Evolutionary conservation across 2,113 vertebrate genomes (phyloP), one percentile per base, ranked within the genome.

Genomic region (Ploceus nigricollis): DNA sequence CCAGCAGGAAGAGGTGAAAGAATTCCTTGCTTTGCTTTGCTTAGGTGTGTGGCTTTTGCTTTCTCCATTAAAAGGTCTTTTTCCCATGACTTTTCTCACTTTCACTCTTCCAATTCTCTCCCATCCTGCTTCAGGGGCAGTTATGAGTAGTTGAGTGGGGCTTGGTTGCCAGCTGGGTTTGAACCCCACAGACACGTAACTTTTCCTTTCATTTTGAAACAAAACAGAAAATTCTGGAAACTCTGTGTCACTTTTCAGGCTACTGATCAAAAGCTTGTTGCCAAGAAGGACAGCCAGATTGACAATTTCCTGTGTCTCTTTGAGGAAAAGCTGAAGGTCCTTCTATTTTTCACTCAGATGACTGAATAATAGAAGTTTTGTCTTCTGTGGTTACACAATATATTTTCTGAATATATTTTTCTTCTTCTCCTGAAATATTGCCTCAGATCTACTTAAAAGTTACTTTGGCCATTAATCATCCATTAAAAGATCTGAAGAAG

Each of bases 1-100:
- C 20, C 61, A 9, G 27, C 24, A 35, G 47, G n/a, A 61, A 42
- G 8, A 15, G 21, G 8, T 27, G 63, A 48, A 35, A 54, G 16
- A 54, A 47, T 31, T 60, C 39, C n/a, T 68, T 75, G 20, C 5
- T 68, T 68, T 68, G 11, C 30, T 61, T 61, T 47, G 9, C 9
- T n/a, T 69, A 14, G 6, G 8, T 35, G 24, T 6, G 14, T 0
- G 0, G 31, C 24, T 40, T 53, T 35, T 54, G 6, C 17, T 31
- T 69, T 40, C 17, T 35, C 15, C 42, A 23, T 24, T 25, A 40
- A 68, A 40, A 5, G 5, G 7, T 27, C 21, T 76, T 69, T 13
- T 4, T 48, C 30, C 11, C 30, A 33, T 4, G 7, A 61, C 12
- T 61, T 69, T 25, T 35, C 61, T 68, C 19, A 19, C 28, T 61